These are phyloP conservation scores for Tenodera sinensis DNA, from an alignment of 2,888 invertebrate species.

Conservation along the genomic window DNA sequence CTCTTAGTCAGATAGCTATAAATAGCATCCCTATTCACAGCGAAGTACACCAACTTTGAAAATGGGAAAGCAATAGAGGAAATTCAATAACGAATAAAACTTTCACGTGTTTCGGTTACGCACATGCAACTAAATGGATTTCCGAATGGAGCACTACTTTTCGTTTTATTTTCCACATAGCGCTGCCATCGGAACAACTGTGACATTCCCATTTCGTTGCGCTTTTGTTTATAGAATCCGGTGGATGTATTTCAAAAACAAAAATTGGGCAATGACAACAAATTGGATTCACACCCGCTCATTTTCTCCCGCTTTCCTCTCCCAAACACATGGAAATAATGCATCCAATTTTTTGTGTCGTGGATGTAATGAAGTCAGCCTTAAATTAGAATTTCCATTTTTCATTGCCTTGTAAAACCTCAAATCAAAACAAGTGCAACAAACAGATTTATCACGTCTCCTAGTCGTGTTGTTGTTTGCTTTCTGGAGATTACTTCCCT, in stretches of 20 bases:
- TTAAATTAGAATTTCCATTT: background rate
- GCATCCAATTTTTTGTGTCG: background rate
- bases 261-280: background rate
- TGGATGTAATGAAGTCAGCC: background rate
- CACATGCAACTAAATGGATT: background rate
- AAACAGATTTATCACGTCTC: background rate
- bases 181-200: background rate
- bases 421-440: background rate
- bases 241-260: background rate
- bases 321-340: background rate
- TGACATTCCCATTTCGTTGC: background rate
- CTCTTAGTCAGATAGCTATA: no score
- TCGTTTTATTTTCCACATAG: background rate
- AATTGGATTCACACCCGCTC: background rate
- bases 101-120: background rate
- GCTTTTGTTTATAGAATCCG: background rate
- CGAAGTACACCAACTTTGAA: background rate
- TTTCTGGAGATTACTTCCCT: background rate
- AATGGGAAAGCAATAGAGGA: background rate
- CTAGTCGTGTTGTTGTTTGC: background rate
- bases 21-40: no score
- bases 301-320: background rate
- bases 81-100: background rate
- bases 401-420: background rate
- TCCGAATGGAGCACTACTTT: background rate